Evolutionary conservation across 1,140 invertebrate species (phyloP), one percentile per base, ranked within the genome.

Genomic region (Macrocentrus cingulum): DNA sequence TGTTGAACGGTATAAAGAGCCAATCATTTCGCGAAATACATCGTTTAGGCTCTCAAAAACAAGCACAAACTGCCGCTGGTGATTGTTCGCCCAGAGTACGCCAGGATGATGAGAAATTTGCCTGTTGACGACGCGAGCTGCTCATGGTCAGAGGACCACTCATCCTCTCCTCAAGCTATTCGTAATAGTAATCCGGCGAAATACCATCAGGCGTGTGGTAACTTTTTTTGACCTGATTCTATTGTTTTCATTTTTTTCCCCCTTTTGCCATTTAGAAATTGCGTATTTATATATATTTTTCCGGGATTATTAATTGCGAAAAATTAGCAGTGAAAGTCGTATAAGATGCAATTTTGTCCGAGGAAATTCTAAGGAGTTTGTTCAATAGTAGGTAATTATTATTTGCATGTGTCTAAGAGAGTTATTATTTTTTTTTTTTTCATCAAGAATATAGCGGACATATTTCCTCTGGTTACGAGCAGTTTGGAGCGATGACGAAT

Each of bases 81-180:
- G 1, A 74, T 81, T 13, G 87, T 89, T 0, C 77, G 84, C 32
- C 85, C 85, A 11, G 85, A 88, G 73, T 84, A 82, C 60, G 82
- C 82, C 3, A 85, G 83, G 4, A 79, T 87, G 37, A 75, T 83
- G 60, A 79, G 82, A 48, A 82, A 83, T 64, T 67, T 85, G 36
- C 75, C 82, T 2, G 70, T 82, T 65, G 82, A 82, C 49, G 85
- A 87, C 66, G 77, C 79, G n/a, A n/a, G n/a, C 44, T 82, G 80
- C 50, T 42, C 82, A 23, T 69, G 76, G 56, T 82, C 86, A 52
- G 69, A 80, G 44, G 79, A 83, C 59, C 83, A 85, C 49, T 78
- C 82, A n/a, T 80, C 81, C 7, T 83, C 77, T n/a, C 87, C 87
- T 0, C 88, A 87, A 64, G 89, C 88, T 69, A 84, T 88, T 81